A percentile compares a stretch with the other conserved stretches of the same genome.
phyloP scores from a whole-genome alignment of 2,797 vertebrate genomes.

The Epinephelus awoara region DNA sequence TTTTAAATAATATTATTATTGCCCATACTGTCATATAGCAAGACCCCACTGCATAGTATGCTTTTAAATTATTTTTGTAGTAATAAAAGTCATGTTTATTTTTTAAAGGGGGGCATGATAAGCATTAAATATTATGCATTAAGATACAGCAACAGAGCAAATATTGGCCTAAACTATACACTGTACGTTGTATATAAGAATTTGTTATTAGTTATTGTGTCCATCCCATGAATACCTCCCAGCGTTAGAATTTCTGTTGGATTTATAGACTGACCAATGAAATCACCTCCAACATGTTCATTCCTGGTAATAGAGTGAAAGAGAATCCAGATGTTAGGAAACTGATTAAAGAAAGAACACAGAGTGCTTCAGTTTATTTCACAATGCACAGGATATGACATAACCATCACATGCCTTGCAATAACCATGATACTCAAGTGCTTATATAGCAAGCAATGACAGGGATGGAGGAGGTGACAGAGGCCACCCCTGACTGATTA shows the following conservation, averaged over 20 bases:
- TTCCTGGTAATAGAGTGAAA: not conserved
- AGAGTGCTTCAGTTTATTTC: slow-evolving; percentile 14
- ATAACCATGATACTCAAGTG: not conserved
- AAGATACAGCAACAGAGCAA: too few species aligned
- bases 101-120: too few species aligned
- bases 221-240: not conserved
- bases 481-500: not conserved
- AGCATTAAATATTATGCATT: too few species aligned
- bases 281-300: not conserved
- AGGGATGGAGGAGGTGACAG: not conserved
- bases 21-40: too few species aligned
- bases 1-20: too few species aligned
- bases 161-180: too few species aligned
- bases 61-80: too few species aligned
- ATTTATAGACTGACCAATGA: not conserved
- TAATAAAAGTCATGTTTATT: too few species aligned
- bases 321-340: slow-evolving; percentile 7
- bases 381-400: slow-evolving; percentile 35
- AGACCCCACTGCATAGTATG: too few species aligned
- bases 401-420: slow-evolving; percentile 16
- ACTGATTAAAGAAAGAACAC: not conserved
- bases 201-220: not conserved
- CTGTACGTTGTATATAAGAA: too few species aligned
- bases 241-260: not conserved
- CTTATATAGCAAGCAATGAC: not conserved